Evolutionary conservation across 2,888 invertebrate genomes (phyloP).

Genomic region (Himalopsyche japonica): DNA sequence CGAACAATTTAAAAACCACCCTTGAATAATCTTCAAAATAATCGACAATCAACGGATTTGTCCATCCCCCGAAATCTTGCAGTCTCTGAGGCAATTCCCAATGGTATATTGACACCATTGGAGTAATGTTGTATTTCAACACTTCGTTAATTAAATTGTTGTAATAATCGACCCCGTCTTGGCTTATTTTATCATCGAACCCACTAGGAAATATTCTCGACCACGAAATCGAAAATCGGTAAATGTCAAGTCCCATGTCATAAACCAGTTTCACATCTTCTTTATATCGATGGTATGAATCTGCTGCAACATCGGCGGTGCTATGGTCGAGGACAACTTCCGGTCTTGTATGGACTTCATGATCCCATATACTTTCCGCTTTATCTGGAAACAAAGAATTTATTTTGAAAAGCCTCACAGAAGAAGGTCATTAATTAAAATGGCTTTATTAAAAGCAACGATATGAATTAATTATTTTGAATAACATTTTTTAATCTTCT

Average conservation of each 20-base stretch:
- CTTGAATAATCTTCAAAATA: slow-evolving; percentile 66
- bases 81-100: slow-evolving; percentile 69
- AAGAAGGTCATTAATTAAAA: too few species aligned
- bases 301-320: slow-evolving; percentile 66
- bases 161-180: slow-evolving; percentile 63
- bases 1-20: slow-evolving; percentile 56
- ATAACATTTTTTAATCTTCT: too few species aligned
- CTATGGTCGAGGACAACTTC: slow-evolving; percentile 58
- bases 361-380: slow-evolving; percentile 71
- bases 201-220: slow-evolving; percentile 68
- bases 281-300: slow-evolving; percentile 66
- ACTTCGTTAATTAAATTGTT: slow-evolving; percentile 63
- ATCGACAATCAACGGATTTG: slow-evolving; percentile 62
- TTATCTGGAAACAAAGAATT: slow-evolving; percentile 53
- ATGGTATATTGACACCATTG: slow-evolving; percentile 68
- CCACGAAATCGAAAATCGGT: slow-evolving; percentile 69
- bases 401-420: neutral
- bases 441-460: too few species aligned
- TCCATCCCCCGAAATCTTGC: slow-evolving; percentile 68
- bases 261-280: slow-evolving; percentile 64
- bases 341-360: slow-evolving; percentile 59
- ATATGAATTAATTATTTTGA: too few species aligned
- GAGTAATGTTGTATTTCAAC: slow-evolving; percentile 56
- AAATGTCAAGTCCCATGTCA: slow-evolving; percentile 51
- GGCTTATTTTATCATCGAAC: slow-evolving; percentile 43